Percentiles rank a stretch among this genome's conserved stretches.
phyloP scores from a whole-genome alignment of 2,888 invertebrate genomes.

The Cephus pygmeus region DNA sequence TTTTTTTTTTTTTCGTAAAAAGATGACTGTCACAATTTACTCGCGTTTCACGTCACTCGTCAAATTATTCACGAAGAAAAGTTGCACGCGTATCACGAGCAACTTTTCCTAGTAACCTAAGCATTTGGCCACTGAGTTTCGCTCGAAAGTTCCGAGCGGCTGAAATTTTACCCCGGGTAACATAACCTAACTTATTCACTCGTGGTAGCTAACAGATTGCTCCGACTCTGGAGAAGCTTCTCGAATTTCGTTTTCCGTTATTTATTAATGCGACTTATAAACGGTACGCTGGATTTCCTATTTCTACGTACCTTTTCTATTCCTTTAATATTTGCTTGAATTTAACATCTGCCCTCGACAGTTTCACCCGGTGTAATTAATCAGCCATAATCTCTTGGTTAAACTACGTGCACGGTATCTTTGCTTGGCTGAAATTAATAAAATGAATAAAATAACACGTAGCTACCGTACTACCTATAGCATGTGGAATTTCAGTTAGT shows the following conservation, averaged over 20 bases:
- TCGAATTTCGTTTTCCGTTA: not conserved
- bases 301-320: not conserved
- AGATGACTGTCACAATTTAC: not conserved
- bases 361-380: not conserved
- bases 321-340: not conserved
- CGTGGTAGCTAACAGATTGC: not conserved
- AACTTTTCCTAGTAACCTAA: not conserved
- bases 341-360: not conserved
- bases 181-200: not conserved
- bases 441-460: not conserved
- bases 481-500: not conserved
- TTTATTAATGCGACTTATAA: not conserved
- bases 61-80: not conserved
- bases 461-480: not conserved
- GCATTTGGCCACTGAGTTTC: not conserved
- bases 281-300: not conserved
- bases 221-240: not conserved
- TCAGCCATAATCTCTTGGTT: not conserved
- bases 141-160: not conserved
- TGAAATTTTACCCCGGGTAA: not conserved
- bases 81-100: not conserved
- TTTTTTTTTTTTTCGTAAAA: not conserved
- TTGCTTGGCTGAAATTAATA: not conserved
- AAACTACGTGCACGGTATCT: not conserved
- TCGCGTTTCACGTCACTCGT: not conserved